Base-by-base conservation (phyloP, 23 tunicate genomes). In the Pegea sp. region DNA sequence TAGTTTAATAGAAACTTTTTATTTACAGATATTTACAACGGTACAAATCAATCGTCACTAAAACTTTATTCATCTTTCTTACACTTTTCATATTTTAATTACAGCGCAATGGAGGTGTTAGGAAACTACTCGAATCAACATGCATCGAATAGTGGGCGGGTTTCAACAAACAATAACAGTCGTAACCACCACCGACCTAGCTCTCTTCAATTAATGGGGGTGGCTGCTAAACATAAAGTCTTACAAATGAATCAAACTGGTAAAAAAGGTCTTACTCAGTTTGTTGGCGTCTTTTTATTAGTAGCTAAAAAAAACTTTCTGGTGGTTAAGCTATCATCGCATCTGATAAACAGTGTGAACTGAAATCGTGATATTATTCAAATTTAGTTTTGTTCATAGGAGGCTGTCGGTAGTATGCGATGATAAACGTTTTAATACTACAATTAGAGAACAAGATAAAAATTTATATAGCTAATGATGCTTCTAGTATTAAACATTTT, bases 151-250 rank as follows among this genome's bases (percentile, higher is more conserved):
- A 64, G 44, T 2, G 22, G 22, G 25, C 29, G 69, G 23, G n/a
- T n/a, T 26, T 56, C 55, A 16, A 3, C 61, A 5, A 6, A 33
- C 24, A 34, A 54, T 6, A 20, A 8, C 33, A 28, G 58, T 49
- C 66, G 78, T 16, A 64, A 64, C 54, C 72, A 75, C 44, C 77
- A 80, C 49, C 70, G 93, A n/a, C 93, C 93, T n/a, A 80, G 93
- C 56, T 80, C 93, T 31, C 55, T 80, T 28, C 93, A 80, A 25
- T 30, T 80, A 34, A 80, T 80, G 93, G 93, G 75, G 23, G 93
- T 80, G 11, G 93, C 93, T 8, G 93, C 79, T n/a, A 71, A 75
- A 49, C 93, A 80, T 34, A 64, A 79, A 25, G 74, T 72, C 5
- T 24, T 80, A 60, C 69, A 66, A 42, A 53, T 61, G 28, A 65